phyloP scores from a whole-genome alignment of 2,113 vertebrate genomes.

The Caranx ignobilis region DNA sequence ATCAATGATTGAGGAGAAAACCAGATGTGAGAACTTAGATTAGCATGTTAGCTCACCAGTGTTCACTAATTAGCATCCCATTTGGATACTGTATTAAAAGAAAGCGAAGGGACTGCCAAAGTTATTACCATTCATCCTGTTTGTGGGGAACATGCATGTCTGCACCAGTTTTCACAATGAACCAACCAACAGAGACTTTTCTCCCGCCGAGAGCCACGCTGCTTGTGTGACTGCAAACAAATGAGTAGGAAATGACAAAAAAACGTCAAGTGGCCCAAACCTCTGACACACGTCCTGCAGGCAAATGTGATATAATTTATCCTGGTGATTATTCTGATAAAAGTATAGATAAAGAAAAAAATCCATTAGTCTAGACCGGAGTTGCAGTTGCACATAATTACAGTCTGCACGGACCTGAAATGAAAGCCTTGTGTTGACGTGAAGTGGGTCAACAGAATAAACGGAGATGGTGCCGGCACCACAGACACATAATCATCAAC shows the following conservation, averaged over 20 bases:
- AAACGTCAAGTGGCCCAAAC: not conserved
- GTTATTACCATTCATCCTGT: too few species aligned
- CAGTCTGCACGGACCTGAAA: not conserved
- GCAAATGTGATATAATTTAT: not conserved
- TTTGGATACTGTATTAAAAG: too few species aligned
- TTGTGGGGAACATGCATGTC: too few species aligned
- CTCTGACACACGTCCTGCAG: not conserved
- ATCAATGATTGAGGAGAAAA: too few species aligned
- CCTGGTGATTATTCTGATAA: not conserved
- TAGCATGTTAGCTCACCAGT: too few species aligned
- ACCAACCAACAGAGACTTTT: not conserved
- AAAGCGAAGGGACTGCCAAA: too few species aligned
- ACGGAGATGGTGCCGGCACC: not conserved
- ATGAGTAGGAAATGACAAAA: not conserved
- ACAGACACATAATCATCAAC: not conserved
- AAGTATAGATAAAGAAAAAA: not conserved
- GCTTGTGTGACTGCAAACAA: not conserved
- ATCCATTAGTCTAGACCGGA: not conserved
- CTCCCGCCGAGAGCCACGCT: not conserved
- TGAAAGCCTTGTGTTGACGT: not conserved
- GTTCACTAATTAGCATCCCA: too few species aligned
- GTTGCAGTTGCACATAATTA: not conserved
- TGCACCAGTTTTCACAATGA: not conserved
- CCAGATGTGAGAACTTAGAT: too few species aligned
- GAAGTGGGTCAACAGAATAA: constrained; percentile 30